A percentile compares a stretch with the other conserved stretches of the same genome.
These are phyloP conservation scores for Drosophila malerkotliana DNA, from an alignment of 1,140 invertebrate species.

Conservation along the genomic window DNA sequence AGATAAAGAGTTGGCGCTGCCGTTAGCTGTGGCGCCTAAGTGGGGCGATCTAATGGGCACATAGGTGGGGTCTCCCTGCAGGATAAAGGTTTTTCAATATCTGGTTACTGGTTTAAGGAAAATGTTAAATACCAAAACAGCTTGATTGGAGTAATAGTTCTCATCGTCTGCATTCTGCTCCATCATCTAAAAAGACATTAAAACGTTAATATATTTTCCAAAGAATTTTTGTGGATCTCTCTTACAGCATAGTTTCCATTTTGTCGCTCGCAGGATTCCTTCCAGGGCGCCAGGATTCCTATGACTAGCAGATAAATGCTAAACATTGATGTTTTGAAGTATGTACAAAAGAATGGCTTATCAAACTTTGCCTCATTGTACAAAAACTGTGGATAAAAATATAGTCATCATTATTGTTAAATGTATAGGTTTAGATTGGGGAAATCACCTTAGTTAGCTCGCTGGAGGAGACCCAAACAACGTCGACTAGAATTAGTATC, in stretches of 20 bases:
- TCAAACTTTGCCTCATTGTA: constrained; percentile 91
- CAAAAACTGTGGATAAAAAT: constrained; percentile 88
- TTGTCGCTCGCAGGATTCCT: constrained; percentile 89
- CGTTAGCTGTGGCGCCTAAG: constrained; percentile 19
- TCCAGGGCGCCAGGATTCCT: constrained; percentile 92
- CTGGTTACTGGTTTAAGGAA: neutral
- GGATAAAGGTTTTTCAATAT: neutral
- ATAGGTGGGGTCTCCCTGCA: constrained; percentile 92
- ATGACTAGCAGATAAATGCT: constrained; percentile 92
- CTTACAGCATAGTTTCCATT: constrained; percentile 87
- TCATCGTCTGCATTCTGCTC: constrained; percentile 88
- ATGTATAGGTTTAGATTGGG: neutral
- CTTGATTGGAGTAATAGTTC: constrained; percentile 86
- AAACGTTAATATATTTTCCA: neutral
- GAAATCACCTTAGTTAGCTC: constrained; percentile 91
- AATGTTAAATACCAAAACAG: constrained; percentile 44
- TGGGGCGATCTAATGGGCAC: constrained; percentile 91
- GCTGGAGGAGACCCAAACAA: constrained; percentile 94
- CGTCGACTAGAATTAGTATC: constrained; percentile 91
- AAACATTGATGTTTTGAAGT: constrained; percentile 95
- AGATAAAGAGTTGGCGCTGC: constrained; percentile 86
- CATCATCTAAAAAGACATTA: constrained; percentile 85
- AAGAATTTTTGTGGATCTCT: neutral
- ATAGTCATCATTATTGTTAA: neutral
- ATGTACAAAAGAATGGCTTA: constrained; percentile 95